A percentile compares a stretch with the other conserved stretches of the same genome.
These are phyloP conservation scores for Phengaris arion DNA, from an alignment of 2,888 invertebrate genomes.

Conservation along the genomic window DNA sequence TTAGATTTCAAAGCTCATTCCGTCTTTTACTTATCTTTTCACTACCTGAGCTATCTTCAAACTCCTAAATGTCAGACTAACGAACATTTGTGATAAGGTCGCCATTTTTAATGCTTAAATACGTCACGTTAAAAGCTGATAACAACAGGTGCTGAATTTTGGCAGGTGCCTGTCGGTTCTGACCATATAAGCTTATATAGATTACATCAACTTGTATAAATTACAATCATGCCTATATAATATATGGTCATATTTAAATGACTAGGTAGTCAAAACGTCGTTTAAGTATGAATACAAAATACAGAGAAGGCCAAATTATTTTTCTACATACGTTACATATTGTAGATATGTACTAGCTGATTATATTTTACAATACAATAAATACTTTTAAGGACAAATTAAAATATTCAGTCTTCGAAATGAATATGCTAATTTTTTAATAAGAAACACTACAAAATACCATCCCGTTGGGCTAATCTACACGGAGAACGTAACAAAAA, in stretches of 20 bases:
- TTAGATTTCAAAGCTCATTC: background rate
- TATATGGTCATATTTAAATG: background rate
- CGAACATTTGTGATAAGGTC: conserved; percentile 2
- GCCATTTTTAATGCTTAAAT: conserved; percentile 7
- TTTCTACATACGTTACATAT: too few relatives aligned
- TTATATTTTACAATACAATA: too few relatives aligned
- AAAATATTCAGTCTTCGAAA: too few relatives aligned
- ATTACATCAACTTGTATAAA: background rate
- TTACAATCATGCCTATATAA: background rate
- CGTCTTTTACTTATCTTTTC: background rate
- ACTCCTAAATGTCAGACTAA: background rate
- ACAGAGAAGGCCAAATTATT: background rate
- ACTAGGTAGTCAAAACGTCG: background rate
- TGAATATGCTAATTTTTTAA: too few relatives aligned
- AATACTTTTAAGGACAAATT: too few relatives aligned
- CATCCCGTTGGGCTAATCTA: background rate
- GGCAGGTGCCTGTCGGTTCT: background rate
- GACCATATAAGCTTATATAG: background rate
- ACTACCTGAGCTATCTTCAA: background rate
- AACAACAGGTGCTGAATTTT: background rate
- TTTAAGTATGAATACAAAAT: too few relatives aligned
- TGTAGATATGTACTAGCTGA: too few relatives aligned
- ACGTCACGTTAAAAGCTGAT: conserved; percentile 5
- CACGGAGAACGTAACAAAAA: background rate
- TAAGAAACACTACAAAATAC: background rate